Base-by-base conservation (phyloP, 2,888 invertebrate genomes). In the Tenthredo livida region DNA sequence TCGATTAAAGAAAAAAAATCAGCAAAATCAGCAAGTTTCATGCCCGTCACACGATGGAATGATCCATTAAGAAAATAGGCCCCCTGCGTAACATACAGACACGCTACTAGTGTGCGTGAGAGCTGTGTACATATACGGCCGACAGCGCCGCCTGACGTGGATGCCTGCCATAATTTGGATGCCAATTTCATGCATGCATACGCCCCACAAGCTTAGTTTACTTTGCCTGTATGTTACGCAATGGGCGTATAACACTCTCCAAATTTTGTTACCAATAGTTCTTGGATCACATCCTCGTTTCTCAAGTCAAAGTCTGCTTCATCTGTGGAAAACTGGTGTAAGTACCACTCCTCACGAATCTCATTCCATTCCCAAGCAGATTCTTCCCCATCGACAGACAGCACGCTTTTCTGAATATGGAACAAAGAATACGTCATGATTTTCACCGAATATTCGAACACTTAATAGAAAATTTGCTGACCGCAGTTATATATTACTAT, bases 301-400 rank as follows among this genome's bases (percentile, higher is more conserved):
- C 96, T 94, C 89, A 95, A 97, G 93, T 98, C 98, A 2, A 98
- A 94, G 92, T 98, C 98, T 0, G 98, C 98, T 90, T 98, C 97
- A 47, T 95, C 94, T 25, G 91, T 89, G 5, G 96, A 94, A 90
- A 97, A 98, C 89, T 97, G 97, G 92, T 98, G 98, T 1, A 97
- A 94, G 92, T 97, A 98, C 91, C 94, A 98, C 90, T 97, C 96
- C 87, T 95, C 93, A 21, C 97, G 94, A 21, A 91, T 91, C 0
- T 94, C 94, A 87, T 95, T 94, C 94, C 96, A 98, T 17, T 94
- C 94, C 97, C 98, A 97, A 0, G 97, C 96, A 7, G 96, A 95
- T 75, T 96, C 96, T 33, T 86, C 70, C 10, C 85, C 73, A 12
- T 89, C 84, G 78, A 95, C 95, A 89, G 97, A 97, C 17, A 67